phyloP scores from a whole-genome alignment of 2,113 vertebrate species.

The Chinchilla lanigera region DNA sequence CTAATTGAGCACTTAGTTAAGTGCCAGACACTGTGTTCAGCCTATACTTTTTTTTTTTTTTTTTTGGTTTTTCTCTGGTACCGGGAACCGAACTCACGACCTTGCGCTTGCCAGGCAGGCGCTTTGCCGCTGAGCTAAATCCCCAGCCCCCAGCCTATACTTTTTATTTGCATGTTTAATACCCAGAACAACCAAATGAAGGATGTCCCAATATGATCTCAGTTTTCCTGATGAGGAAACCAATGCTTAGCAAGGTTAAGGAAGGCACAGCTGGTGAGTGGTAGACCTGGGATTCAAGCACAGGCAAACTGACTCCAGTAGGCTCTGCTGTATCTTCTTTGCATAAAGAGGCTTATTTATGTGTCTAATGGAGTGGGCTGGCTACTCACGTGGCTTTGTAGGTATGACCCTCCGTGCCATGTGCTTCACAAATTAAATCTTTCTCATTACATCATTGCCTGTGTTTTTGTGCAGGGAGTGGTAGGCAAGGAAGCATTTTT shows the following conservation, averaged over 20 bases:
- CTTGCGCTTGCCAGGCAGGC: too few relatives aligned
- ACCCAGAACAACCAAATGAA: neutral
- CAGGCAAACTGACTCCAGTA: neutral
- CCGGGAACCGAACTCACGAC: too few relatives aligned
- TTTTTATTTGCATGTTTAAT: neutral
- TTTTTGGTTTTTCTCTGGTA: too few relatives aligned
- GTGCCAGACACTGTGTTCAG: neutral
- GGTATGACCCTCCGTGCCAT: neutral
- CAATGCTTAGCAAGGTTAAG: neutral
- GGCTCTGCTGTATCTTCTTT: neutral
- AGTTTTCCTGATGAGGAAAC: conserved; percentile 33
- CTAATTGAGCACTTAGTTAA: neutral
- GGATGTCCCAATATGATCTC: neutral
- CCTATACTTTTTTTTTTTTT: neutral
- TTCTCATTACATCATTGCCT: conserved; percentile 41
- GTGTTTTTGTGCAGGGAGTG: neutral
- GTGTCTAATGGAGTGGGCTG: neutral
- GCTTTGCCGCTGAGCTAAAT: too few relatives aligned
- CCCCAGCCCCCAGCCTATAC: neutral
- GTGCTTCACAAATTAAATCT: conserved; percentile 50
- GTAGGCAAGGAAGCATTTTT: conserved; percentile 2
- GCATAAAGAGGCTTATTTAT: conserved; percentile 2
- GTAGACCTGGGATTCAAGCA: accelerated
- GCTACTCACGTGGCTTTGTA: neutral
- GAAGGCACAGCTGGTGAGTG: neutral